Evolutionary conservation across 2,797 vertebrate genomes (phyloP).

Genomic region (Fundulus diaphanus): DNA sequence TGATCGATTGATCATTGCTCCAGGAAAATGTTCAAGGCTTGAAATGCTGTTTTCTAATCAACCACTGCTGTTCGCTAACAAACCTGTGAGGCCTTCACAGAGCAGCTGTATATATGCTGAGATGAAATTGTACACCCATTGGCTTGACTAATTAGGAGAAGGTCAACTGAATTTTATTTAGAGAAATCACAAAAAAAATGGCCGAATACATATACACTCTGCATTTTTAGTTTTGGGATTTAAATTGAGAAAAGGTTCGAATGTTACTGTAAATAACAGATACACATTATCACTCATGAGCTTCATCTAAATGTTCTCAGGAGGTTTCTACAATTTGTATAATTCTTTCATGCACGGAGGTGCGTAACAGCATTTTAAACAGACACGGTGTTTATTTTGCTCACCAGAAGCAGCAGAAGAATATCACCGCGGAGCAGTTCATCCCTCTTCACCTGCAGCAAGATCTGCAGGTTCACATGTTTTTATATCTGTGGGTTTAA

Average conservation of each 20-base stretch:
- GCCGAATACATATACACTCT: too few species aligned
- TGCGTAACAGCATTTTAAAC: background rate
- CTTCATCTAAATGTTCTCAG: background rate
- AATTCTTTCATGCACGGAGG: background rate
- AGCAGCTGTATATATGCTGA: too few species aligned
- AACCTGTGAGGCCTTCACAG: too few species aligned
- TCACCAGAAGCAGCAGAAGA: background rate
- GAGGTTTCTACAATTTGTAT: background rate
- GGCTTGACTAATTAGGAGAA: too few species aligned
- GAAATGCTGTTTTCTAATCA: too few species aligned
- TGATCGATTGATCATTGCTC: too few species aligned
- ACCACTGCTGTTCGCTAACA: too few species aligned
- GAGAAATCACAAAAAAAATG: too few species aligned
- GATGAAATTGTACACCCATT: too few species aligned
- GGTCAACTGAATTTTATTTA: too few species aligned
- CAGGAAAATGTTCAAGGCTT: too few species aligned
- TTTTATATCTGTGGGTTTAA: constrained; percentile 14
- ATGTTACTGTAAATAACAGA: background rate
- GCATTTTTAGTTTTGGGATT: background rate
- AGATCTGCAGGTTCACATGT: background rate
- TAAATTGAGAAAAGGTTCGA: background rate
- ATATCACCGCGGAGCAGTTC: background rate
- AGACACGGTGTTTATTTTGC: background rate
- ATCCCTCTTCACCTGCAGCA: constrained; percentile 17
- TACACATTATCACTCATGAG: background rate